Base-by-base conservation (phyloP, 2,888 invertebrate genomes). In the Andrena minutula region DNA sequence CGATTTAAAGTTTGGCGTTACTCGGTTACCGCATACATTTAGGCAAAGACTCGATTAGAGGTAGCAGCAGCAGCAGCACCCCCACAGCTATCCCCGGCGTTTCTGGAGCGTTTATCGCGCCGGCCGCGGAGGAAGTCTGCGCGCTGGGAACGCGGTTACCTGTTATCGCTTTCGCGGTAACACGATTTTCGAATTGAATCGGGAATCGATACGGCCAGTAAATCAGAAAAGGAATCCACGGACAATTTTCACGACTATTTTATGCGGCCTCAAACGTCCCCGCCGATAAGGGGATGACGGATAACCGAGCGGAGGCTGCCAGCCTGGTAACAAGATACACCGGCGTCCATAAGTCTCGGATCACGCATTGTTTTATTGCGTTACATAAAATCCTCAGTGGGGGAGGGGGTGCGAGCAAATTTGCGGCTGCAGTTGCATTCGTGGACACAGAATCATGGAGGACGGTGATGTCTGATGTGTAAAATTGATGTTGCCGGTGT, bases 1-100 rank as follows among this genome's bases (percentile, higher is more conserved):
- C 88, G 89, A 88, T 88, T 89, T 87, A 87, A 88, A 88, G 89
- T 88, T 88, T 69, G 76, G 68, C 83, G 76, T 80, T 73, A 82
- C 79, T 83, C 86, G 81, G 77, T 75, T 75, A 83, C 79, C 73
- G 75, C 79, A 78, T 75, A 79, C 69, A 84, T 86, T 84, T 82
- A 72, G 70, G 74, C 82, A 79, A 77, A 77, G 82, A 80, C 69
- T 78, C 86, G 88, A 88, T 88, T 88, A 86, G 73, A 64, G 78
- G 83, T 63, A 53, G 64, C 84, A 71, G 75, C 65, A 72, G 20
- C 53, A 23, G 53, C 20, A 26, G 12, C 53, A 56, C 23, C 23
- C 7, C 53, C 53, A n/a, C 53, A 56, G 79, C 71, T 71, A 71
- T 79, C 79, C 64, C 69, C 26, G 60, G 47, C 70, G 58, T 56